Evolutionary conservation across 1,140 invertebrate species (phyloP), one percentile per base, ranked within the genome.

Genomic region (Daktulosphaira vitifoliae): DNA sequence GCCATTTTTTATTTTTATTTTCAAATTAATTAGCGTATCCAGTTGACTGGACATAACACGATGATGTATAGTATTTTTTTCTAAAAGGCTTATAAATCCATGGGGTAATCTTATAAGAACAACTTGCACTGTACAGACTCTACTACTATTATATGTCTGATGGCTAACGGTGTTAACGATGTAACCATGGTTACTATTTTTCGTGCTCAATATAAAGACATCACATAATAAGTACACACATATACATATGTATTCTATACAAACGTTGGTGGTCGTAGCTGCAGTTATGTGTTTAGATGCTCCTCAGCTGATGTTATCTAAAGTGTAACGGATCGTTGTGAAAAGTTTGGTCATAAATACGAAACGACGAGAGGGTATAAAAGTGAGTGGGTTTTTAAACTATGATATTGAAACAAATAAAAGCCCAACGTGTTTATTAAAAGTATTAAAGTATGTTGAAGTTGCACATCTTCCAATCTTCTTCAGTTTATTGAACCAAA

Each of bases 261-360:
- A n/a, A n/a, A n/a, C n/a, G n/a, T n/a, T n/a, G n/a, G n/a, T n/a
- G n/a, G n/a, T n/a, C n/a, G n/a, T n/a, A n/a, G n/a, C n/a, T n/a
- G n/a, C 23, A 9, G 23, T 20, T 9, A 3, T 3, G 18, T 13
- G 15, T 39, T 54, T 22, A 9, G 26, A 15, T 18, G n/a, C 8
- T 11, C 3, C 3, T n/a, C n/a, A n/a, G n/a, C n/a, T 42, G n/a
- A 18, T 56, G n/a, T 44, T 56, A 42, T 56, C 53, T 15, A 39
- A 8, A 23, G 52, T 39, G 37, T 39, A 54, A 54, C 20, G 37
- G 20, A 23, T 42, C 13, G 18, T 42, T 2, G 37, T 3, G 42
- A 56, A 56, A 42, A 42, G 20, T 56, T 56, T 56, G 53, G 22
- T 42, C 38, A 56, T 42, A 56, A 56, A 56, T 56, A 23, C 9